phyloP scores from a whole-genome alignment of 2,888 invertebrate genomes.

The Iphiclides podalirius region DNA sequence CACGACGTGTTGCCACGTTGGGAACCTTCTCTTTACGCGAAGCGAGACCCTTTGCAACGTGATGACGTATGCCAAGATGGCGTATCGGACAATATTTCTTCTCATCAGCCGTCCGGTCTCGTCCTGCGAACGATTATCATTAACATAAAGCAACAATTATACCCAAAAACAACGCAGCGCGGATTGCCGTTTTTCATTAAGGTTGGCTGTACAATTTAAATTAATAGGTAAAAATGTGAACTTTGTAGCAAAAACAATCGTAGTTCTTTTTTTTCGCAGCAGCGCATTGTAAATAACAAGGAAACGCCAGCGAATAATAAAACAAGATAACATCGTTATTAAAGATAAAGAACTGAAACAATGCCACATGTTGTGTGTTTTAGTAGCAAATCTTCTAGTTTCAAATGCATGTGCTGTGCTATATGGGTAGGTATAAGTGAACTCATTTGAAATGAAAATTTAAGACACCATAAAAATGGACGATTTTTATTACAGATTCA shows the following conservation, averaged over 20 bases:
- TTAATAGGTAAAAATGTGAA: no score
- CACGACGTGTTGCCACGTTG: conserved; percentile 93
- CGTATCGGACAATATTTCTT: conserved; percentile 93
- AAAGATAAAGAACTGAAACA: conserved; percentile 12
- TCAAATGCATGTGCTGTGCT: conserved; percentile 6
- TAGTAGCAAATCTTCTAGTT: background rate
- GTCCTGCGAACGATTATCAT: conserved; percentile 79
- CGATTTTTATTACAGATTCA: no score
- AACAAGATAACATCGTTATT: conserved; percentile 15
- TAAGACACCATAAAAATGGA: no score
- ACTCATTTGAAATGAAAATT: no score
- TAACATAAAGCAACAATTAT: background rate
- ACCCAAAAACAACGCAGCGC: no score
- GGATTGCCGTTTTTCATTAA: no score
- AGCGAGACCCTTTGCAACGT: conserved; percentile 92
- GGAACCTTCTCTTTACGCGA: conserved; percentile 92
- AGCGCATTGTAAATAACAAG: conserved; percentile 10
- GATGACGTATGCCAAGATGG: conserved; percentile 93
- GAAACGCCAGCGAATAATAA: conserved; percentile 12
- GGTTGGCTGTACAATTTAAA: no score
- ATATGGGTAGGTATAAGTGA: no score
- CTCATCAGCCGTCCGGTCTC: conserved; percentile 94
- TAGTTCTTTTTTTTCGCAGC: conserved; percentile 5
- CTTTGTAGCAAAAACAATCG: conserved; percentile 4
- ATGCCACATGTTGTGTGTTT: conserved; percentile 2